Percentiles rank a stretch among this genome's conserved stretches.
phyloP scores from a whole-genome alignment of 2,797 vertebrate species.

The Scolopax bukidnonensis region DNA sequence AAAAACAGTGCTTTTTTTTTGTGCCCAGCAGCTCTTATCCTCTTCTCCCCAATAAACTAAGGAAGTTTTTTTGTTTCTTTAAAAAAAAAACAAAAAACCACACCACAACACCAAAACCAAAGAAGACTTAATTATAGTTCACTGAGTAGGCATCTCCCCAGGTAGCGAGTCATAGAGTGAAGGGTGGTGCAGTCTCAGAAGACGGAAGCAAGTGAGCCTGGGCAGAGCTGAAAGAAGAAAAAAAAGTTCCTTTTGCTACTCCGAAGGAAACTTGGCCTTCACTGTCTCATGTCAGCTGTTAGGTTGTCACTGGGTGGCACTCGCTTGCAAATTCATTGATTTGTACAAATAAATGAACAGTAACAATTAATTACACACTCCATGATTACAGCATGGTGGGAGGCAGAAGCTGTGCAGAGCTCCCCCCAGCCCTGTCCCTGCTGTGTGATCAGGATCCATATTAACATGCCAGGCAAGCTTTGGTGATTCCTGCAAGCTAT shows the following conservation, averaged over 20 bases:
- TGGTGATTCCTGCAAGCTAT: constrained; percentile 9
- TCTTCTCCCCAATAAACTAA: background rate
- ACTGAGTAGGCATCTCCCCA: background rate
- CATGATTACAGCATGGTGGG: background rate
- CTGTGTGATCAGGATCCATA: constrained; percentile 25
- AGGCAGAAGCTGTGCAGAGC: background rate
- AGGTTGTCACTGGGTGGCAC: constrained; percentile 52
- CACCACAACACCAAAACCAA: background rate
- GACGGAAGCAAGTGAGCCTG: background rate
- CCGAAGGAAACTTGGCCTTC: background rate
- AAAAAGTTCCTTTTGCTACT: background rate
- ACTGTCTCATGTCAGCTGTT: background rate
- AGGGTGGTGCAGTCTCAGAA: background rate
- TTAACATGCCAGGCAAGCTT: background rate
- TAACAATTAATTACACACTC: constrained; percentile 70
- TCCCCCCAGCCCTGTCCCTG: background rate
- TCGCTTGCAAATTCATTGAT: constrained; percentile 53
- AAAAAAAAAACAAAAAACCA: background rate
- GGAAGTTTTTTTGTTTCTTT: background rate
- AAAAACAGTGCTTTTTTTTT: background rate
- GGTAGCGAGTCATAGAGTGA: background rate
- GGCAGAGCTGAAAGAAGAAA: background rate
- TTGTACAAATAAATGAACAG: constrained; percentile 66
- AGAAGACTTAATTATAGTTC: background rate
- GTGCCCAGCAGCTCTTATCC: background rate